These are phyloP conservation scores for Dicrurus megarhynchus DNA, from an alignment of 2,113 vertebrate genomes.

Conservation along the genomic window DNA sequence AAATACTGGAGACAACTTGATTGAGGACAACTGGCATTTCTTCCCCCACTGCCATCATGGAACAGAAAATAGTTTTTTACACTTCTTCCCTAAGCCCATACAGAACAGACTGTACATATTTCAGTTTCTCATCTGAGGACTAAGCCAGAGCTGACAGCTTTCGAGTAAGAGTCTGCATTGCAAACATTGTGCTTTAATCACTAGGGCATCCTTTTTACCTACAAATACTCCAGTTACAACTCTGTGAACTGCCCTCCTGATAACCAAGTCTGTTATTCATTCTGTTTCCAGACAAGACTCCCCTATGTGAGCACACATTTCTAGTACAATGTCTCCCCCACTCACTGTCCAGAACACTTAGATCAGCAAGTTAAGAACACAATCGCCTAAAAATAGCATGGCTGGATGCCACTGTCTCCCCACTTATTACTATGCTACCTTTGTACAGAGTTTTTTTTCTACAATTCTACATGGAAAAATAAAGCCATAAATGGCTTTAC, in stretches of 20 bases:
- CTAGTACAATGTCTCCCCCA: not conserved
- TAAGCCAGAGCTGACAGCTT: constrained; percentile 33
- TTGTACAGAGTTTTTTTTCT: constrained; percentile 28
- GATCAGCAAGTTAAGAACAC: constrained; percentile 57
- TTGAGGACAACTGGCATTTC: constrained; percentile 27
- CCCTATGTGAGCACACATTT: not conserved
- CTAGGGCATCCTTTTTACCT: not conserved
- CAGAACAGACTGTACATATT: constrained; percentile 40
- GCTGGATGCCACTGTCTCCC: constrained; percentile 18
- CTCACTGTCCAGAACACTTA: constrained; percentile 45
- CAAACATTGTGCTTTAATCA: not conserved
- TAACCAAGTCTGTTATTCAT: not conserved
- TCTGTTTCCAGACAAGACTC: not conserved
- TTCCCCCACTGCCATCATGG: not conserved
- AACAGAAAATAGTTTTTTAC: not conserved
- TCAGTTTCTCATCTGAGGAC: not conserved
- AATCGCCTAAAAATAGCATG: constrained; percentile 41
- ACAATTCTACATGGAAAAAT: constrained; percentile 21
- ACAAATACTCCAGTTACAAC: not conserved
- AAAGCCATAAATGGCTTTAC: not conserved
- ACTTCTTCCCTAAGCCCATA: not conserved
- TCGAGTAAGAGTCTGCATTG: not conserved
- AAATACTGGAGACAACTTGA: not conserved
- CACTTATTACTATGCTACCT: constrained; percentile 20
- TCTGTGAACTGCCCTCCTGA: not conserved